Conservation (phyloP, 2,797 vertebrate genomes). For the Phoxinus dragarum region DNA sequence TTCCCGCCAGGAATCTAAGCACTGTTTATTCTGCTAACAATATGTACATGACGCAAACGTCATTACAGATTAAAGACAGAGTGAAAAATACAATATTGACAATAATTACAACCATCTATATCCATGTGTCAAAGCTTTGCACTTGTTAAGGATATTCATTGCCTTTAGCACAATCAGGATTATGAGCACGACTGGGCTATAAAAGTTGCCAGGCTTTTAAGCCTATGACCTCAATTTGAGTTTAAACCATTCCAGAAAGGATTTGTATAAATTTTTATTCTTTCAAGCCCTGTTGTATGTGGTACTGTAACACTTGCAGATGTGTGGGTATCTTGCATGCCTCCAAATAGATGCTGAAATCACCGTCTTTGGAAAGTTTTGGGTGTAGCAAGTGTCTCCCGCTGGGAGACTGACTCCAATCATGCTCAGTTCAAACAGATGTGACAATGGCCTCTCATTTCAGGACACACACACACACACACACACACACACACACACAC, state of each 20-base stretch:
- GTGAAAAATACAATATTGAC: constrained; percentile 36
- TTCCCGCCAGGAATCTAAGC: constrained; percentile 12
- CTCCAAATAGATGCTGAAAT: constrained; percentile 52
- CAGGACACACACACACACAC: not conserved
- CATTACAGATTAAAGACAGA: constrained; percentile 37
- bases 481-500: too few relatives aligned
- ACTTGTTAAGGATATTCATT: constrained; percentile 2
- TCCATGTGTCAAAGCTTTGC: constrained; percentile 27
- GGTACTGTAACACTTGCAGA: constrained; percentile 49
- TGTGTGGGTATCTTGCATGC: constrained; percentile 32
- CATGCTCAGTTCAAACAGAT: constrained; percentile 46
- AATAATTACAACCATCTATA: constrained; percentile 40
- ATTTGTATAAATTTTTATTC: constrained; percentile 55
- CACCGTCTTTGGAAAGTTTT: constrained; percentile 39
- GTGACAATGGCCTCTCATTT: constrained; percentile 20
- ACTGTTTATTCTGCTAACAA: constrained; percentile 31
- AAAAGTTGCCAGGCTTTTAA: constrained; percentile 37
- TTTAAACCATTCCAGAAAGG: constrained; percentile 55
- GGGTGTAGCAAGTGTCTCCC: constrained; percentile 48
- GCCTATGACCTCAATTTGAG: constrained; percentile 48
- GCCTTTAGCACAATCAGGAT: constrained; percentile 15
- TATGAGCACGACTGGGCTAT: constrained; percentile 8
- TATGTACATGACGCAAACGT: constrained; percentile 27
- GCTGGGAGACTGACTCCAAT: constrained; percentile 48
- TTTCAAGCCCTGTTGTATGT: constrained; percentile 42